Evolutionary conservation across 2,888 invertebrate genomes (phyloP).

Genomic region (Synergus gifuensis): DNA sequence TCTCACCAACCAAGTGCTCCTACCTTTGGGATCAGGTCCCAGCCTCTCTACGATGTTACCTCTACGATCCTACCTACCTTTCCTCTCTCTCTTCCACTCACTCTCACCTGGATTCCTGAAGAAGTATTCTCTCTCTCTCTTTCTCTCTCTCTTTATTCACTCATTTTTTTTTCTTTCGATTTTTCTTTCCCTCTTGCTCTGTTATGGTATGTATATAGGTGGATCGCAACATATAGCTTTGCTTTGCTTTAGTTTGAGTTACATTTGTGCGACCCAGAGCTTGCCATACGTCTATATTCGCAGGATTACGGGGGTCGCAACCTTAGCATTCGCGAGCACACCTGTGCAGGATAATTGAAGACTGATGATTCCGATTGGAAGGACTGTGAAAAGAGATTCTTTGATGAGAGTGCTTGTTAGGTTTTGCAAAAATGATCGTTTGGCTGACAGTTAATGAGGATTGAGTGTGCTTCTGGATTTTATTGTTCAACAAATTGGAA

Average conservation of each 20-base stretch:
- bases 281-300: constrained; percentile 55
- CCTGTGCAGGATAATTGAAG: constrained; percentile 34
- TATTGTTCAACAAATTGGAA: too few species aligned
- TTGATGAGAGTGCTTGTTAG: constrained; percentile 27
- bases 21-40: constrained; percentile 77
- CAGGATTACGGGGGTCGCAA: constrained; percentile 39
- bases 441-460: not conserved
- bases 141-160: constrained; percentile 45
- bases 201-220: constrained; percentile 40
- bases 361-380: constrained; percentile 33
- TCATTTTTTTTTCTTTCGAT: constrained; percentile 51
- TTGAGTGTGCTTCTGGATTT: too few species aligned
- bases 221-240: constrained; percentile 46
- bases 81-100: constrained; percentile 64
- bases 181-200: constrained; percentile 51
- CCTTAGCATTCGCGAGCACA: constrained; percentile 28
- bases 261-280: constrained; percentile 50
- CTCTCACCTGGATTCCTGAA: constrained; percentile 53
- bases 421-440: not conserved
- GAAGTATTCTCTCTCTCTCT: constrained; percentile 50
- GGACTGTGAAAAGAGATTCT: constrained; percentile 10
- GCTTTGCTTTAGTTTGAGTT: constrained; percentile 60
- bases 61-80: constrained; percentile 72
- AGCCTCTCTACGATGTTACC: constrained; percentile 73
- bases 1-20: constrained; percentile 70